Base-by-base conservation (phyloP, 2,113 vertebrate genomes). In the Apeltes quadracus region DNA sequence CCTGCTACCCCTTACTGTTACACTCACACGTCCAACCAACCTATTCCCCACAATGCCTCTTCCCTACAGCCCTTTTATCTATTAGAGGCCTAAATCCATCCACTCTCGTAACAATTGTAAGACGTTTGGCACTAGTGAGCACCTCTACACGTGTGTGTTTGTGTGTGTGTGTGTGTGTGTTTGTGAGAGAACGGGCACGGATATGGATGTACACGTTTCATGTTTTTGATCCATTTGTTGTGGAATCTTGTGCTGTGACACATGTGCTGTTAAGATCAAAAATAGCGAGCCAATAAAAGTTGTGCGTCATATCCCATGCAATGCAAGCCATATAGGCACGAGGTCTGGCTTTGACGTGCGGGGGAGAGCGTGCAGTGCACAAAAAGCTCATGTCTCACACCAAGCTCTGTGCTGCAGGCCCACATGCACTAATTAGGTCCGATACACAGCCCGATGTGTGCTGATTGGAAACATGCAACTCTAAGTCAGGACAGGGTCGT, bases 401-500 rank as follows among this genome's bases (percentile, higher is more conserved):
- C 81, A 78, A 81, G 78, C 83, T 84, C 82, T 90, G 88, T 56
- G 76, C 82, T 87, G 84, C 84, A 88, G 86, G 83, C 85, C 78
- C 82, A 76, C 85, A 63, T 83, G 23, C 71, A 61, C 83, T 91
- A 92, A 93, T 91, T 88, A 88, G 85, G 91, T 86, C 88, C 91
- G 91, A 91, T 92, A 82, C 87, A 84, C 90, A 88, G 86, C 82
- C 85, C 85, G 88, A 89, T 91, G 85, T 84, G 79, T 29, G 44
- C 86, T 91, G 91, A 92, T 92, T 87, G 87, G 82, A 90, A 88
- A 76, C 91, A 92, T 91, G 79, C 84, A 81, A 76, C 81, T 81
- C 80, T 89, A 85, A 89, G 78, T 80, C 81, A 63, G 81, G 79
- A 83, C 82, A 87, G 84, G 75, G 77, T 90, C 77, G 78, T 80